Conservation (phyloP, 1,140 invertebrate species). For the Lordiphosa clarofinis region DNA sequence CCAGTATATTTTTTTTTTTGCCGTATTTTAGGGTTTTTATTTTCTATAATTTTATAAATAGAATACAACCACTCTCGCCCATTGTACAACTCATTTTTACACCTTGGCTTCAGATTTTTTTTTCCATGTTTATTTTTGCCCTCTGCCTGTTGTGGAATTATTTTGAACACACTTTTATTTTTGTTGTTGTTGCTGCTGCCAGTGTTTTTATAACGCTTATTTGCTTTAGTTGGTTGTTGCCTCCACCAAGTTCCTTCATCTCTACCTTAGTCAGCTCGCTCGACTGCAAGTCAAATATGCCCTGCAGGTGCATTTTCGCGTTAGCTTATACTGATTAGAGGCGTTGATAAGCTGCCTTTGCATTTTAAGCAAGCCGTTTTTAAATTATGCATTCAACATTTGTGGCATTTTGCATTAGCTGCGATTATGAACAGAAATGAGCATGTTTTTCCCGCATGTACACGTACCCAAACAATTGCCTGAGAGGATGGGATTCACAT, state of each 20-base stretch:
- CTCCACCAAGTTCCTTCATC: constrained; percentile 7
- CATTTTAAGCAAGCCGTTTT: constrained; percentile 22
- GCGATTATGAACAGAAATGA: constrained; percentile 52
- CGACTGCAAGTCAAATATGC: constrained; percentile 38
- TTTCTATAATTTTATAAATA: too few relatives aligned
- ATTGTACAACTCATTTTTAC: constrained; percentile 34
- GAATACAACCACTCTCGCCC: neutral
- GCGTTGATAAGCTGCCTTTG: constrained; percentile 53
- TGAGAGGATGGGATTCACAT: constrained; percentile 3
- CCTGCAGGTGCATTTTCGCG: constrained; percentile 19
- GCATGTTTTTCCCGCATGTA: constrained; percentile 20
- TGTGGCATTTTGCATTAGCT: constrained; percentile 43
- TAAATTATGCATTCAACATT: constrained; percentile 59
- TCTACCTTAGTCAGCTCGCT: neutral
- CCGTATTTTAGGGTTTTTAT: too few relatives aligned
- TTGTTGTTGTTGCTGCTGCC: neutral
- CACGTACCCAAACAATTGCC: constrained; percentile 6
- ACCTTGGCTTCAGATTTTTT: constrained; percentile 36
- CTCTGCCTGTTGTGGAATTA: constrained; percentile 63
- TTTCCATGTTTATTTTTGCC: constrained; percentile 64
- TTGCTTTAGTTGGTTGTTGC: constrained; percentile 33
- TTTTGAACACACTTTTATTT: constrained; percentile 70
- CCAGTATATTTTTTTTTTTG: too few relatives aligned
- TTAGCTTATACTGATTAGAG: constrained; percentile 62
- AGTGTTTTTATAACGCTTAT: constrained; percentile 54